Evolutionary conservation across 1,140 invertebrate genomes (phyloP).

Genomic region (Leguminivora glycinivorella): DNA sequence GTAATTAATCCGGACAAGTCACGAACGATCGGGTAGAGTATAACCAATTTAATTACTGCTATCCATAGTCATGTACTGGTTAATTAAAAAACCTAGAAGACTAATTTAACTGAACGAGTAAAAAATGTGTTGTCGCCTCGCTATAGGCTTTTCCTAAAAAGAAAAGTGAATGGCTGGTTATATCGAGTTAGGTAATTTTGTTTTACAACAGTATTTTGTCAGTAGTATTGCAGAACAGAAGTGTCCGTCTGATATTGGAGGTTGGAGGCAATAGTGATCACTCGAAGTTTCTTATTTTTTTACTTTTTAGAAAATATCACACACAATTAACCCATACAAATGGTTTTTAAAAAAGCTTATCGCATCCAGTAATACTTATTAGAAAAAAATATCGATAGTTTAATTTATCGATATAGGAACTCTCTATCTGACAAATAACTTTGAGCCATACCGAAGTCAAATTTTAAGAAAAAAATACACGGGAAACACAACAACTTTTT

Average conservation of each 20-base stretch:
- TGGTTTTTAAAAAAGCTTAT: too few relatives aligned
- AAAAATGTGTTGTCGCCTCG: neutral
- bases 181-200: neutral
- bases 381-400: too few relatives aligned
- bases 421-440: too few relatives aligned
- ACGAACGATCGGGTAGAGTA: slow-evolving; percentile 1
- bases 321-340: too few relatives aligned
- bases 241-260: neutral
- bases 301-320: too few relatives aligned
- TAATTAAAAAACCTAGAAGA: slow-evolving; percentile 6
- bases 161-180: neutral
- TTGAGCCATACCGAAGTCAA: too few relatives aligned
- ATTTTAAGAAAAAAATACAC: too few relatives aligned
- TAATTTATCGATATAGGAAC: too few relatives aligned
- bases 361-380: too few relatives aligned
- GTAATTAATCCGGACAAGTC: slow-evolving; percentile 5
- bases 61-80: slow-evolving; percentile 5
- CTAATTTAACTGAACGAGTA: neutral
- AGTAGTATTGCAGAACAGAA: neutral
- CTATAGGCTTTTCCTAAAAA: neutral
- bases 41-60: slow-evolving; percentile 17
- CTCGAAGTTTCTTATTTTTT: too few relatives aligned
- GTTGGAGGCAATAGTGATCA: too few relatives aligned
- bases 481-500: too few relatives aligned
- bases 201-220: neutral